These are phyloP conservation scores for Dysidea cf. avara DNA, from an alignment of 37 sponge, comb jelly and placozoan species.

Conservation along the genomic window DNA sequence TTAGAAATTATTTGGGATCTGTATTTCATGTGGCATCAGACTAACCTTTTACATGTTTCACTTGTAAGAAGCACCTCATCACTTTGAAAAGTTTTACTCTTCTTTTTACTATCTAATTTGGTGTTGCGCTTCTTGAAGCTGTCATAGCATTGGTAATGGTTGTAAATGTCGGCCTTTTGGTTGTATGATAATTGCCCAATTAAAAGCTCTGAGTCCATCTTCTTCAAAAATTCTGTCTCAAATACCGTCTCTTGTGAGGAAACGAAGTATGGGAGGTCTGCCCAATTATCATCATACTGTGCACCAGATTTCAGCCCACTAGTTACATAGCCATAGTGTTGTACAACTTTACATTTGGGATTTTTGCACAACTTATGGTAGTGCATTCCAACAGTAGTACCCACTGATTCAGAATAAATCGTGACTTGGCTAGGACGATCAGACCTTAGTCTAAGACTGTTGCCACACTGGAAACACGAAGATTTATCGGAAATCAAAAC, in stretches of 20 bases:
- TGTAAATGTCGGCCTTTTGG: constrained; percentile 22
- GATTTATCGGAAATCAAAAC: too few species aligned
- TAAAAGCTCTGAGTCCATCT: constrained; percentile 7
- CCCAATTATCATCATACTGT: constrained; percentile 4
- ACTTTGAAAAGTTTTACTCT: too few species aligned
- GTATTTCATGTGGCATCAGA: too few species aligned
- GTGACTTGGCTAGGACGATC: constrained; percentile 13
- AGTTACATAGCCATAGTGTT: constrained; percentile 20
- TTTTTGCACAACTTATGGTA: constrained; percentile 24
- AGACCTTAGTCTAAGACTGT: too few species aligned
- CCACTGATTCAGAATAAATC: constrained; percentile 3
- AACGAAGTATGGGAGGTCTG: not conserved
- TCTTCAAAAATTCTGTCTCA: not conserved
- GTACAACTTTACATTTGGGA: not conserved
- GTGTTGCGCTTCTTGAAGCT: not conserved
- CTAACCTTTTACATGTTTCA: too few species aligned
- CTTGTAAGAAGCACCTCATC: too few species aligned
- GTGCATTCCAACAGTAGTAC: constrained; percentile 7
- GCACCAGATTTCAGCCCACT: too few species aligned
- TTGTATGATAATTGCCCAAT: too few species aligned
- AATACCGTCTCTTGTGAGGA: constrained; percentile 4
- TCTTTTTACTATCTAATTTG: not conserved
- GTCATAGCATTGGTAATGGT: not conserved
- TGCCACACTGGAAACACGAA: too few species aligned
- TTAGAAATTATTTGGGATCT: too few species aligned